phyloP scores from a whole-genome alignment of 53 echinoderm and acorn worm genomes.

The Hippasteria phrygiana region DNA sequence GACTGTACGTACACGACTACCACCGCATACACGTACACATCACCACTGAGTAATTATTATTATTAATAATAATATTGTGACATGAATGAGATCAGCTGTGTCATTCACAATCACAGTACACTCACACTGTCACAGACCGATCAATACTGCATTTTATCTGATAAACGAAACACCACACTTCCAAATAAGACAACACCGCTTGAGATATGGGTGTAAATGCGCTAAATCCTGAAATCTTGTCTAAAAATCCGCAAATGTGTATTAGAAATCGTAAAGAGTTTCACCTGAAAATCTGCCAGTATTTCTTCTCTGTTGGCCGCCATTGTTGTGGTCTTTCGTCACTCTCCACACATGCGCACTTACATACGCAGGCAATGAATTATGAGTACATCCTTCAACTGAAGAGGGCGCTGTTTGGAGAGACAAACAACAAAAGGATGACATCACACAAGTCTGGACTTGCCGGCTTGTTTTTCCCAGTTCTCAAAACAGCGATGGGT shows the following conservation, averaged over 20 bases:
- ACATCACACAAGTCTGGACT: neutral
- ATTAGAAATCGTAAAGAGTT: conserved; percentile 7
- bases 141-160: neutral
- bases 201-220: neutral
- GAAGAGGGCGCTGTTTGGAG: conserved; percentile 48
- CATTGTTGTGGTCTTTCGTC: conserved; percentile 87
- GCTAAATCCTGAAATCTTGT: neutral
- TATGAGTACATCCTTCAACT: neutral
- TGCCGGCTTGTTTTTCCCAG: too few relatives aligned
- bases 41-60: conserved; percentile 4
- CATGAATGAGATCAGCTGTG: conserved; percentile 38
- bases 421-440: neutral
- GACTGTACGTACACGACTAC: too few relatives aligned
- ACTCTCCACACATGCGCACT: conserved; percentile 60
- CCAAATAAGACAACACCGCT: neutral
- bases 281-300: conserved; percentile 93
- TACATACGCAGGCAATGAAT: conserved; percentile 62
- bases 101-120: too few relatives aligned
- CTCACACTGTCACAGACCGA: neutral
- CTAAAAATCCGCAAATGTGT: neutral
- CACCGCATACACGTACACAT: too few relatives aligned
- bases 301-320: conserved; percentile 98
- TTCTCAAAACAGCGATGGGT: too few relatives aligned
- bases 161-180: neutral
- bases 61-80: neutral